A percentile compares a stretch with the other conserved stretches of the same genome.
Evolutionary conservation across 2,113 vertebrate genomes (phyloP).

Genomic region (Galemys pyrenaicus): DNA sequence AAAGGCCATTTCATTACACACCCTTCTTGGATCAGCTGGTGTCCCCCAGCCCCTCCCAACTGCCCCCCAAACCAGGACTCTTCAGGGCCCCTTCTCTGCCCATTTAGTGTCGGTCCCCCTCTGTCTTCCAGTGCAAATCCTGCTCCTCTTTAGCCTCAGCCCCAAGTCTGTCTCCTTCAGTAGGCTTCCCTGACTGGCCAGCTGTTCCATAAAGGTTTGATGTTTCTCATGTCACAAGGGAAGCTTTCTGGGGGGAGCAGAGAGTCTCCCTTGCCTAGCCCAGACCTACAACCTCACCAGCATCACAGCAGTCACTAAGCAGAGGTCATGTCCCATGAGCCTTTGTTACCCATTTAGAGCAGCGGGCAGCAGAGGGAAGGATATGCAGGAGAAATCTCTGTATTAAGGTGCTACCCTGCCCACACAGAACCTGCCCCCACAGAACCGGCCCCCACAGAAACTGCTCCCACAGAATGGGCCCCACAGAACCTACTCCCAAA

Average conservation of each 20-base stretch:
- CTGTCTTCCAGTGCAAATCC: too few species aligned
- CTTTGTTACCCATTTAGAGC: too few species aligned
- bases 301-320: neutral
- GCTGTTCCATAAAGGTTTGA: neutral
- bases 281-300: neutral
- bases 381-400: neutral
- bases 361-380: neutral
- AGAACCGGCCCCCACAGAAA: neutral
- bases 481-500: too few species aligned
- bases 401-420: too few species aligned
- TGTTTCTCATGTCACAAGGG: too few species aligned
- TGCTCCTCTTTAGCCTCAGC: neutral
- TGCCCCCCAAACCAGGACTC: neutral
- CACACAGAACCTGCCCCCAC: neutral
- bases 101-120: neutral
- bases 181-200: neutral
- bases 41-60: neutral
- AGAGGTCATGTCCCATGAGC: fast-evolving
- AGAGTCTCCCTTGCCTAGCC: neutral
- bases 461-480: neutral
- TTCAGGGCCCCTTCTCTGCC: too few species aligned
- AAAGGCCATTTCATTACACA: neutral
- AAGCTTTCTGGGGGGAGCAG: neutral
- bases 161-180: neutral
- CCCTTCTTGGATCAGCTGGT: neutral